Evolutionary conservation across 1,140 invertebrate genomes (phyloP).

Genomic region (Camponotus pennsylvanicus): DNA sequence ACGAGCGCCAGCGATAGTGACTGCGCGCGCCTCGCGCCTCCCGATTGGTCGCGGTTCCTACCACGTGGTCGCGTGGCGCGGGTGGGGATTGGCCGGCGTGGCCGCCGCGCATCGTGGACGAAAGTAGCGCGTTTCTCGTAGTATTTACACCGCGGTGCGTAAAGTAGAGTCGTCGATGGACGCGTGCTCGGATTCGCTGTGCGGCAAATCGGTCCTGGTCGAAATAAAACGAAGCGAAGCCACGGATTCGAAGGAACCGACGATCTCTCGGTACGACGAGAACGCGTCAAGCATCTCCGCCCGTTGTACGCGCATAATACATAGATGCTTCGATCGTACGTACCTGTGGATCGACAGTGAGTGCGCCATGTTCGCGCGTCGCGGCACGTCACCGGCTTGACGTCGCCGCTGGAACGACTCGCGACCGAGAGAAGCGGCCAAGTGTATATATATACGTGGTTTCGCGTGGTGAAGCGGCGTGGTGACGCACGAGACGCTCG

Average conservation of each 20-base stretch:
- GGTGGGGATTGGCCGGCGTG: constrained; percentile 78
- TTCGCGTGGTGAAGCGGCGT: not conserved
- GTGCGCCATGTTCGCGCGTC: constrained; percentile 69
- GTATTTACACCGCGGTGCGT: constrained; percentile 78
- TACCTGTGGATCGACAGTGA: constrained; percentile 19
- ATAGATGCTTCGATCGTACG: constrained; percentile 8
- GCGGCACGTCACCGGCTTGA: constrained; percentile 65
- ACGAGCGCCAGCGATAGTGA: constrained; percentile 33
- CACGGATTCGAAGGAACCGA: not conserved
- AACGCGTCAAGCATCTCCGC: not conserved
- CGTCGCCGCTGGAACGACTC: not conserved
- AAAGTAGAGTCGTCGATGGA: constrained; percentile 67
- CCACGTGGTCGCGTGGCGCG: constrained; percentile 71
- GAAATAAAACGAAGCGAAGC: too few species aligned
- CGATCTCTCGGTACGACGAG: not conserved
- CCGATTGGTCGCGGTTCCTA: constrained; percentile 74
- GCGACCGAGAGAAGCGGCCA: constrained; percentile 11
- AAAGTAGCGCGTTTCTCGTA: constrained; percentile 79
- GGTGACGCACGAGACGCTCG: not conserved
- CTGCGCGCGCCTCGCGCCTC: not conserved
- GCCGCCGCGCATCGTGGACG: constrained; percentile 68
- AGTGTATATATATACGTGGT: not conserved
- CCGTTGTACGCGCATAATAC: too few species aligned
- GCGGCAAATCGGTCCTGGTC: too few species aligned
- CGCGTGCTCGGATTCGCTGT: constrained; percentile 6